phyloP scores from a whole-genome alignment of 2,888 invertebrate genomes.

The Drosophila nr. perissopoda region DNA sequence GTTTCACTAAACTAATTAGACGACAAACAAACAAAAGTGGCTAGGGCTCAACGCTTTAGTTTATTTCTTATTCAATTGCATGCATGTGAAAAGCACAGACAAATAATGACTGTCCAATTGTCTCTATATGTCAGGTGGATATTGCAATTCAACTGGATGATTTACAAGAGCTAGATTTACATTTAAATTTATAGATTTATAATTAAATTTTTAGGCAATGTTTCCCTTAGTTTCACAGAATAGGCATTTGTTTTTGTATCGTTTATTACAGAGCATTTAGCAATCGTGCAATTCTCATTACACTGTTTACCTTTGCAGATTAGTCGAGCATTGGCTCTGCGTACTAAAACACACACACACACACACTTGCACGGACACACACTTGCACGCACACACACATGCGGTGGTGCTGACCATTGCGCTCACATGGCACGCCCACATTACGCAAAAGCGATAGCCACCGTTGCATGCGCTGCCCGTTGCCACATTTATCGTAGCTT shows the following conservation, averaged over 20 bases:
- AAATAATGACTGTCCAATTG: not conserved
- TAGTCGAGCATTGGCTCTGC: slow-evolving; percentile 22
- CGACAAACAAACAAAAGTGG: slow-evolving; percentile 31
- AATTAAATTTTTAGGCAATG: too few species aligned
- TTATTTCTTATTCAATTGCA: slow-evolving; percentile 30
- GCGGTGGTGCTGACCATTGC: slow-evolving; percentile 38
- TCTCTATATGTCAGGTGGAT: not conserved
- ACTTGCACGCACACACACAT: not conserved
- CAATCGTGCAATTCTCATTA: not conserved
- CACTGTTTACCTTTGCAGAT: slow-evolving; percentile 25
- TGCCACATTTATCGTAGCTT: slow-evolving; percentile 45
- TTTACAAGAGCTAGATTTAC: not conserved
- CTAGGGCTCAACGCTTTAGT: slow-evolving; percentile 16
- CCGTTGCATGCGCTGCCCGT: slow-evolving; percentile 21
- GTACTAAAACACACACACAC: not conserved
- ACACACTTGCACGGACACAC: not conserved
- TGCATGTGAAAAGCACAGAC: slow-evolving; percentile 1
- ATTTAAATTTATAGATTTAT: not conserved
- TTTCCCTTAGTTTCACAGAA: not conserved
- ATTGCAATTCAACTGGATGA: not conserved
- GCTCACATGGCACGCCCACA: slow-evolving; percentile 26
- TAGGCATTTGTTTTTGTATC: not conserved
- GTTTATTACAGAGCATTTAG: not conserved
- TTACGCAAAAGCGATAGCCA: slow-evolving; percentile 43
- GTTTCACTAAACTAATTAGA: slow-evolving; percentile 58